Base-by-base conservation (phyloP, 2,888 invertebrate species). In the Shargacucullia verbasci region DNA sequence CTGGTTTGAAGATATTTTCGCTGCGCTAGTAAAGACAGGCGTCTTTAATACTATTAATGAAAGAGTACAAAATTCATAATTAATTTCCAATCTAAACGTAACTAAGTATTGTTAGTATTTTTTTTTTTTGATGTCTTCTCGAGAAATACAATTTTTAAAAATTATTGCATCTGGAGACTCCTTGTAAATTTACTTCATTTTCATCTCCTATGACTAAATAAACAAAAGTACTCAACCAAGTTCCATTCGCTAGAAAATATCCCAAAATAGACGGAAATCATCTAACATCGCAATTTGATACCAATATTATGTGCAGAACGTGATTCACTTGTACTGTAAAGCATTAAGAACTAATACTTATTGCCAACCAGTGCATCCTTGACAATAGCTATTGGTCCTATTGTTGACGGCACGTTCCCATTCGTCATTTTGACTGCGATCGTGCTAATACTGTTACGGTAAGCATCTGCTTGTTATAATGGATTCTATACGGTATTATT, bases 371-470 rank as follows among this genome's bases (percentile, higher is more conserved):
- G 65, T 59, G 73, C 64, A 45, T 58, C 29, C 13, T 65, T 39
- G 50, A 82, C 83, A 84, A 84, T 81, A 64, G 68, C 60, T 73
- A 65, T 73, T 68, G 67, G 65, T 73, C 62, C 80, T 71, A 86
- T 91, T 91, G 90, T 91, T 73, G 64, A 59, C 74, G 80, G 86
- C 90, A 91, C 90, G 91, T 73, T 80, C 82, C 67, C 77, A 81
- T 87, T 69, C 79, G 80, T 87, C 84, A 86, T 78, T 78, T 75
- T 87, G 85, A 85, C 84, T 48, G 68, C 71, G 73, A 79, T 76
- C 72, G 71, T 70, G 72, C 73, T 73, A 64, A 62, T 71, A 65
- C 45, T 39, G 63, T 47, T 43, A 73, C 57, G 55, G 54, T 52
- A 58, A 52, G 57, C 75, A 75, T 75, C 75, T 75, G 75, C 68